Conservation (phyloP, 2,888 invertebrate species). For the Phengaris alcon region DNA sequence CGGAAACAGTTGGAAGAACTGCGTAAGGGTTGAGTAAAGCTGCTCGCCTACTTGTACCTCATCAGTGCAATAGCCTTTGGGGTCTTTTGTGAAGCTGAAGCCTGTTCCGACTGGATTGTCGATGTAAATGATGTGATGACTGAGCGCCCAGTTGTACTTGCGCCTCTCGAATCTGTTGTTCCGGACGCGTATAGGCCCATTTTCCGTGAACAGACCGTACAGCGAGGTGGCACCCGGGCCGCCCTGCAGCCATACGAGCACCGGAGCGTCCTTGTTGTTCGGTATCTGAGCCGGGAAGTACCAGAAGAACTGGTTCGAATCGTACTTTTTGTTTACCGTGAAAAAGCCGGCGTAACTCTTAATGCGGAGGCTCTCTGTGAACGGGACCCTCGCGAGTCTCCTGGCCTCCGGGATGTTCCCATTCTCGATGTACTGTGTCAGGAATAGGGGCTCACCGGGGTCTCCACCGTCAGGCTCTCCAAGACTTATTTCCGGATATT, state of each 20-base stretch:
- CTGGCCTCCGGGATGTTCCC: slow-evolving; percentile 84
- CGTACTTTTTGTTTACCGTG: slow-evolving; percentile 87
- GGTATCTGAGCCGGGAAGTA: slow-evolving; percentile 87
- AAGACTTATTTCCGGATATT: slow-evolving; percentile 58
- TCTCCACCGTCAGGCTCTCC: slow-evolving; percentile 57
- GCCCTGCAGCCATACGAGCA: slow-evolving; percentile 91
- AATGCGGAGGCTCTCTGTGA: slow-evolving; percentile 79
- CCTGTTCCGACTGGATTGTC: slow-evolving; percentile 97
- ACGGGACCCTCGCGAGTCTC: slow-evolving; percentile 74
- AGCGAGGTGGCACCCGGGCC: slow-evolving; percentile 91
- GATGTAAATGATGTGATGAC: slow-evolving; percentile 90
- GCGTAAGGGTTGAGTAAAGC: slow-evolving; percentile 85
- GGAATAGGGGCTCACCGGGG: slow-evolving; percentile 82
- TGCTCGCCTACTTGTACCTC: slow-evolving; percentile 90
- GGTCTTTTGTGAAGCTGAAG: slow-evolving; percentile 90
- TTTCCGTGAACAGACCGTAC: slow-evolving; percentile 89
- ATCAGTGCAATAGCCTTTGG: slow-evolving; percentile 87
- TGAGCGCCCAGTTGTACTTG: slow-evolving; percentile 88
- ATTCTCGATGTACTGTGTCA: slow-evolving; percentile 86
- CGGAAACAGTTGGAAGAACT: slow-evolving; percentile 92
- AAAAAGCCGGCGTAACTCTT: slow-evolving; percentile 89
- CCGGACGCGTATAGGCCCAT: slow-evolving; percentile 82
- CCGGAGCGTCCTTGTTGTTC: slow-evolving; percentile 80
- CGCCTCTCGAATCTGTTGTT: slow-evolving; percentile 75
- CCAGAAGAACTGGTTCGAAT: slow-evolving; percentile 95